Base-by-base conservation (phyloP, 2,888 invertebrate genomes). In the Andrena camellia region DNA sequence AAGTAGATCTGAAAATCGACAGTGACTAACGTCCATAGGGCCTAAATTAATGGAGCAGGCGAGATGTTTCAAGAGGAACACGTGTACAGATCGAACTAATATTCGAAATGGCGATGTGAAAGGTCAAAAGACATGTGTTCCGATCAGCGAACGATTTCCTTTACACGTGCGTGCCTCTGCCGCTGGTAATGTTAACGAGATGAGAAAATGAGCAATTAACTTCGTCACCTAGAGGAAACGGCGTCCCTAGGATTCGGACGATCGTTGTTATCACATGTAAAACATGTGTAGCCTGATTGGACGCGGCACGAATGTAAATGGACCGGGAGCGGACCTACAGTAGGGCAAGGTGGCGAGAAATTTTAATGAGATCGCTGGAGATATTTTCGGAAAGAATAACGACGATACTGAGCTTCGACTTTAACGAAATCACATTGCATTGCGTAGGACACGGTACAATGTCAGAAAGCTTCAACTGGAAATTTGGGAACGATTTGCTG, bases 191-290 rank as follows among this genome's bases (percentile, higher is more conserved):
- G 81, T 84, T 90, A 90, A 91, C 90, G 89, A 91, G 90, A 92
- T 91, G 91, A 91, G 90, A 91, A 92, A 91, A 88, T 81, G 87
- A 90, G 87, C 89, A 91, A 92, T 92, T 92, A 92, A 91, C 89
- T 88, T 90, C 90, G 89, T 90, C 91, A 91, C 90, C 90, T 92
- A 84, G 71, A 79, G 86, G 86, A 88, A 89, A 84, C 85, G 83
- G 86, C 52, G 80, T 68, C 75, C 2, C 67, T 7, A 60, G 69
- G 81, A 81, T 74, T 73, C 76, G 78, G 80, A 80, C 69, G 88
- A 83, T 78, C 69, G 80, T 31, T 74, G 77, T 88, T 85, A 86
- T 88, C 88, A 88, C 75, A 86, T 88, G 88, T 87, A 86, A 88
- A 82, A 83, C 88, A 88, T 78, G 77, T 88, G 88, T 79, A 74